Conservation (phyloP, 2,113 vertebrate genomes). For the Oryzias woworae region DNA sequence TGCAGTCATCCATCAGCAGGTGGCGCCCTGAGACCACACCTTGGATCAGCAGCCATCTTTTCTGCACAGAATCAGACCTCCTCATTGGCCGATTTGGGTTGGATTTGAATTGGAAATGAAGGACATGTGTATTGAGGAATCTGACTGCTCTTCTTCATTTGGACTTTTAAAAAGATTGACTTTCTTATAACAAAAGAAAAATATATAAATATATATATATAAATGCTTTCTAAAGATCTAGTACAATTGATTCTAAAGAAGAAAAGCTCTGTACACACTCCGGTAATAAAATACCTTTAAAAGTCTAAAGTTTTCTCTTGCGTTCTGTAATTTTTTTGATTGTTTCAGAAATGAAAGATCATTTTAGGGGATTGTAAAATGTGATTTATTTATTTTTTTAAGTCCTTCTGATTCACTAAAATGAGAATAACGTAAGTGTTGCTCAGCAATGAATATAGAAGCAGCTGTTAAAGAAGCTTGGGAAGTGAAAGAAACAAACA, state of each 20-base stretch:
- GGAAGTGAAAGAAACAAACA: too few species aligned
- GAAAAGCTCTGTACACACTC: constrained; percentile 66
- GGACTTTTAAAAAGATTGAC: constrained; percentile 63
- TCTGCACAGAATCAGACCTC: constrained; percentile 37
- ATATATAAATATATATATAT: constrained; percentile 12
- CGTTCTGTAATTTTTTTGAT: background rate
- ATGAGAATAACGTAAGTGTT: too few species aligned
- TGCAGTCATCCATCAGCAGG: constrained; percentile 54
- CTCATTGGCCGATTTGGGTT: constrained; percentile 51
- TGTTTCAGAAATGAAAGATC: too few species aligned
- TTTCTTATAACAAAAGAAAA: constrained; percentile 64
- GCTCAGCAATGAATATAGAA: too few species aligned
- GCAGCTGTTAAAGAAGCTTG: too few species aligned
- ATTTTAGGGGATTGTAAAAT: too few species aligned
- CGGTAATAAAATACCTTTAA: constrained; percentile 71
- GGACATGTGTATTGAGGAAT: constrained; percentile 29
- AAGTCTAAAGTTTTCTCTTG: background rate
- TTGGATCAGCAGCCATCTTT: constrained; percentile 46
- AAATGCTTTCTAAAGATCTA: constrained; percentile 70
- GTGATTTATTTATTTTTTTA: too few species aligned
- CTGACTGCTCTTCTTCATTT: constrained; percentile 57
- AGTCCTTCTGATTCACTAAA: too few species aligned
- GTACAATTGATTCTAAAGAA: constrained; percentile 58
- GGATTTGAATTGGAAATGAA: constrained; percentile 57
- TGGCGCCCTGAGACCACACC: constrained; percentile 53